Percentiles rank a stretch among this genome's conserved stretches.
Evolutionary conservation across 1,140 invertebrate genomes (phyloP).

Genomic region (Aphaenogaster floridana): DNA sequence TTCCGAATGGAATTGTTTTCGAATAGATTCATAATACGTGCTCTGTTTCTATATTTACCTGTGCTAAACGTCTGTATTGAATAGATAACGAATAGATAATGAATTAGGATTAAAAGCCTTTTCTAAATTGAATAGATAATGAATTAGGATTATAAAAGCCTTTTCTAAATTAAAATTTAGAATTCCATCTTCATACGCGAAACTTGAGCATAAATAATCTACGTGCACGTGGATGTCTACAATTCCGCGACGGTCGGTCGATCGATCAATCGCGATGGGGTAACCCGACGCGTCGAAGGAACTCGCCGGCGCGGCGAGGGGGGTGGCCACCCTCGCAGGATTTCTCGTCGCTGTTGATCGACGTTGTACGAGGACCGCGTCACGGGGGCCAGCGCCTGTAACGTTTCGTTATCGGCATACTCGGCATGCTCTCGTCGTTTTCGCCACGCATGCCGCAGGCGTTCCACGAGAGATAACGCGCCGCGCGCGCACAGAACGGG

Average conservation of each 20-base stretch:
- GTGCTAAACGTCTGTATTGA: not conserved
- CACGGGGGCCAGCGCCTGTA: slow-evolving; percentile 42
- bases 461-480: slow-evolving; percentile 83
- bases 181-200: not conserved
- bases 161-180: not conserved
- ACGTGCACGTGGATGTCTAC: not conserved
- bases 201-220: not conserved
- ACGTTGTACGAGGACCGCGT: not conserved
- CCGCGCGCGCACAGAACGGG: slow-evolving; percentile 77
- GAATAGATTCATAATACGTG: not conserved
- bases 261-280: not conserved
- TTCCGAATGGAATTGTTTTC: no score
- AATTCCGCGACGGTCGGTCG: not conserved
- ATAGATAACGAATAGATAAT: not conserved
- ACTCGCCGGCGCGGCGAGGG: not conserved
- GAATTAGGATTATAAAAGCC: not conserved
- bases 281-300: not conserved
- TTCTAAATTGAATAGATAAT: not conserved
- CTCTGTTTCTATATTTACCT: not conserved
- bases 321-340: not conserved
- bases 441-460: slow-evolving; percentile 78
- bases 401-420: slow-evolving; percentile 79
- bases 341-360: slow-evolving; percentile 7
- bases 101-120: not conserved
- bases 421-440: slow-evolving; percentile 75